Percentiles rank a stretch among this genome's conserved stretches.
phyloP scores from a whole-genome alignment of 2,797 vertebrate genomes.

The Epinephelus malabaricus region DNA sequence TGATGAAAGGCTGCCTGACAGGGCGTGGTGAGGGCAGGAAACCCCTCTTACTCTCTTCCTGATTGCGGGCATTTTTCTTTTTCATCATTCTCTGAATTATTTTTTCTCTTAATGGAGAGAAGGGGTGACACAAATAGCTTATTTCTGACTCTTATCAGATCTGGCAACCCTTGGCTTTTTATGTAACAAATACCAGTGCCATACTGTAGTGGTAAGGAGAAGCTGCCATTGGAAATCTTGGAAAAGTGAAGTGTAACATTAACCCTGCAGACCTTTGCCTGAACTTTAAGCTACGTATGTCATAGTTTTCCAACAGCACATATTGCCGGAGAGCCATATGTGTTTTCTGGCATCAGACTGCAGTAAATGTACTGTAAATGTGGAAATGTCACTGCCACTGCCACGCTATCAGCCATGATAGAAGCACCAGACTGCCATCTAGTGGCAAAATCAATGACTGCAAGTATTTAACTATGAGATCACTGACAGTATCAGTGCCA shows the following conservation, averaged over 20 bases:
- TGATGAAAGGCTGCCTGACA: conserved; percentile 53
- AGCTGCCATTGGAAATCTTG: conserved; percentile 35
- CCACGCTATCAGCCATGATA: background rate
- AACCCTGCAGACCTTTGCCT: conserved; percentile 30
- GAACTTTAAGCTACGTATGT: conserved; percentile 46
- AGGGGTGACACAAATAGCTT: conserved; percentile 43
- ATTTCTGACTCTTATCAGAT: conserved; percentile 65
- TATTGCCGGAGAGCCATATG: conserved; percentile 43
- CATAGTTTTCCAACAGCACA: conserved; percentile 47
- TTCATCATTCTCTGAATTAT: conserved; percentile 52
- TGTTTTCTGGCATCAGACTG: conserved; percentile 39
- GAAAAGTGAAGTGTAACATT: conserved; percentile 27
- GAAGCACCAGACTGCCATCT: conserved; percentile 65
- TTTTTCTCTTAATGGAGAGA: conserved; percentile 43
- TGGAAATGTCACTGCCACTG: background rate
- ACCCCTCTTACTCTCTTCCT: conserved; percentile 41
- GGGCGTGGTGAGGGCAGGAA: conserved; percentile 59
- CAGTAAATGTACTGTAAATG: background rate
- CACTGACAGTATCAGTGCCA: background rate
- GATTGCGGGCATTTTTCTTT: conserved; percentile 63
- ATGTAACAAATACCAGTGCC: conserved; percentile 39
- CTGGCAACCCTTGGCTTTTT: conserved; percentile 56
- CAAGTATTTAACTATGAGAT: background rate
- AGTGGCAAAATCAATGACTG: conserved; percentile 53
- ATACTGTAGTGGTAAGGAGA: conserved; percentile 11